phyloP scores from a whole-genome alignment of 2,113 vertebrate genomes.

The Oxyruncus cristatus region DNA sequence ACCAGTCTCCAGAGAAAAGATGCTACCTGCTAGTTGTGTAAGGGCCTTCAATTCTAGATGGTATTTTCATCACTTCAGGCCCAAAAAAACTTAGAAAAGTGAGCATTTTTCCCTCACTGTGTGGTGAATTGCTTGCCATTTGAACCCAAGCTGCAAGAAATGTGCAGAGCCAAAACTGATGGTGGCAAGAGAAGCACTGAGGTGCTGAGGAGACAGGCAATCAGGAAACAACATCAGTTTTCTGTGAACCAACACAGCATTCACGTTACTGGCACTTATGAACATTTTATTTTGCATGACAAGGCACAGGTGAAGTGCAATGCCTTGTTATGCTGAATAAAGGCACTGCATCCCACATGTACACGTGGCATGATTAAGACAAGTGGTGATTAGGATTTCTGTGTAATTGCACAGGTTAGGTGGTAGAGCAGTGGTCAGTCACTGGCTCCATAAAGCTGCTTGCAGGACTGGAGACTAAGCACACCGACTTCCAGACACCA shows the following conservation, averaged over 20 bases:
- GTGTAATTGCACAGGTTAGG: background rate
- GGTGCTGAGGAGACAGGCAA: background rate
- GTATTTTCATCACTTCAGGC: background rate
- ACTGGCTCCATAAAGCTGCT: background rate
- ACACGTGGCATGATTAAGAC: background rate
- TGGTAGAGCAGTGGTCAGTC: background rate
- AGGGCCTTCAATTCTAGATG: background rate
- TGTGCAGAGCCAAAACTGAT: background rate
- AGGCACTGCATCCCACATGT: rapidly evolving
- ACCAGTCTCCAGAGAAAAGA: background rate
- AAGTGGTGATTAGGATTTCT: background rate
- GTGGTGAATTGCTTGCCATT: background rate
- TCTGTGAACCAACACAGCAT: background rate
- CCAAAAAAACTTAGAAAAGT: background rate
- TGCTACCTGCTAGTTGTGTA: background rate
- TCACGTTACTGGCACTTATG: rapidly evolving
- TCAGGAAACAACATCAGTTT: background rate
- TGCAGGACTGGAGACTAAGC: background rate
- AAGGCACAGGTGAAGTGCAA: background rate
- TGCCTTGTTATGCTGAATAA: background rate
- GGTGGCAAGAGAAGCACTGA: background rate
- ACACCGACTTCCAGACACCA: background rate
- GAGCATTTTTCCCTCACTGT: rapidly evolving
- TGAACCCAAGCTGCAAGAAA: background rate
- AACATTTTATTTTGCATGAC: background rate